Conservation (phyloP, 2,113 vertebrate genomes). For the Amazona vittata region DNA sequence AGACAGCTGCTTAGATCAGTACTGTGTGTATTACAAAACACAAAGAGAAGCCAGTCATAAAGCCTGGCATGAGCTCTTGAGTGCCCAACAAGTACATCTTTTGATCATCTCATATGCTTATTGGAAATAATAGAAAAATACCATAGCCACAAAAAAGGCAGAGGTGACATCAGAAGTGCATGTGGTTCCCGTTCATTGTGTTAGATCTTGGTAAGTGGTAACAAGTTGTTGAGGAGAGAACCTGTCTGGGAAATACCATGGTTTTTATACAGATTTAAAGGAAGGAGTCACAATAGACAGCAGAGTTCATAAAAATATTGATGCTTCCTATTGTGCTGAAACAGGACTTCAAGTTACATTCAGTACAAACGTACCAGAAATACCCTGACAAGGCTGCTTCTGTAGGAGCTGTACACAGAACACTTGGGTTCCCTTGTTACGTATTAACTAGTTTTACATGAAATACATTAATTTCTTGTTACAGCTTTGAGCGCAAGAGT, state of each 20-base stretch:
- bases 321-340: neutral
- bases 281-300: neutral
- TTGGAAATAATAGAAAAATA: neutral
- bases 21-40: neutral
- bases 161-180: neutral
- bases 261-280: neutral
- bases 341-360: neutral
- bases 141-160: neutral
- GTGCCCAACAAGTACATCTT: neutral
- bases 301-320: neutral
- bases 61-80: neutral
- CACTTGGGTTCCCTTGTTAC: neutral
- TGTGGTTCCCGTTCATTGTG: accelerated
- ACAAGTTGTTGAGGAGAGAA: neutral
- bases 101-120: neutral
- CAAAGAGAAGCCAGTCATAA: neutral
- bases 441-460: neutral
- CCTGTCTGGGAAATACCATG: neutral
- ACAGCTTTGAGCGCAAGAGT: neutral
- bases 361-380: neutral
- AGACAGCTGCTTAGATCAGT: neutral
- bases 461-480: neutral
- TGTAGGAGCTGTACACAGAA: neutral
- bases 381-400: neutral
- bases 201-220: neutral